A percentile compares a stretch with the other conserved stretches of the same genome.
Conservation (phyloP, 1,140 invertebrate genomes). For the Linepithema humile region DNA sequence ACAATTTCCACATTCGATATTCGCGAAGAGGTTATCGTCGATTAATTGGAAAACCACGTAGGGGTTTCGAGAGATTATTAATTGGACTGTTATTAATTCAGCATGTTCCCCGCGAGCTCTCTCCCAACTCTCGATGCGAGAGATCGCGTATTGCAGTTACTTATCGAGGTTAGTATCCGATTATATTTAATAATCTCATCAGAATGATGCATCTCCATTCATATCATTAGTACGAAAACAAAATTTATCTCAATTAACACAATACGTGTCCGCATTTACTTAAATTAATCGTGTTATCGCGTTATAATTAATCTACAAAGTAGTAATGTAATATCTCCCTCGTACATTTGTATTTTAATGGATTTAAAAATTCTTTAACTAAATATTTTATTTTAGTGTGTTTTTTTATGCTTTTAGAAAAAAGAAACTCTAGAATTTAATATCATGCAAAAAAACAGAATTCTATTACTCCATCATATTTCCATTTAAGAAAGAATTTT, state of each 20-base stretch:
- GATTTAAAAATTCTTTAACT: too few relatives aligned
- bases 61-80: slow-evolving; percentile 31
- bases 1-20: slow-evolving; percentile 18
- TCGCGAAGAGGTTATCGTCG: slow-evolving; percentile 12
- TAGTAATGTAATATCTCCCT: too few relatives aligned
- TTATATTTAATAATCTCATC: slow-evolving; percentile 6
- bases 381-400: background rate
- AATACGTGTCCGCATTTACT: too few relatives aligned
- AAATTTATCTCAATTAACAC: too few relatives aligned
- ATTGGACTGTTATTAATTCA: slow-evolving; percentile 54
- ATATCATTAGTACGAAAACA: too few relatives aligned
- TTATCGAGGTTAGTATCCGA: slow-evolving; percentile 4
- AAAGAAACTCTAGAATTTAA: background rate
- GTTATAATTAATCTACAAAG: too few relatives aligned
- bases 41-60: slow-evolving; percentile 54
- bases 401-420: too few relatives aligned
- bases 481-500: slow-evolving; percentile 10
- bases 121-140: background rate
- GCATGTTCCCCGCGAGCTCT: slow-evolving; percentile 20
- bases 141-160: slow-evolving; percentile 21
- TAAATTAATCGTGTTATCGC: too few relatives aligned
- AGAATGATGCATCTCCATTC: background rate
- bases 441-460: background rate
- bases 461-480: background rate
- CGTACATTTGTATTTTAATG: too few relatives aligned